phyloP scores from a whole-genome alignment of 2,113 vertebrate genomes.

The Balaeniceps rex region DNA sequence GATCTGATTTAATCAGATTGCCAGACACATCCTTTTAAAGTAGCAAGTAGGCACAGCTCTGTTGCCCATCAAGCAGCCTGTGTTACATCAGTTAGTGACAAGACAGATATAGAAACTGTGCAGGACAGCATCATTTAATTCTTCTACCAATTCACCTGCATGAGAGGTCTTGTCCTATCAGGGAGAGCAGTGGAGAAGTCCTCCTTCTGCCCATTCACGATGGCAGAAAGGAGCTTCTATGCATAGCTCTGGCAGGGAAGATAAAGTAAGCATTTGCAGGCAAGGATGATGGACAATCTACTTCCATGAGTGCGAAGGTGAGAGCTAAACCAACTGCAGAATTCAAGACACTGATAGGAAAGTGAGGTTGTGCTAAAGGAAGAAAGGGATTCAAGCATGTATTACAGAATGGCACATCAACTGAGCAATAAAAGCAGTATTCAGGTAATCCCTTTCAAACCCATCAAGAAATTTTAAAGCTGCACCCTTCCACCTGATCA shows the following conservation, averaged over 20 bases:
- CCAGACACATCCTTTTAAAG: not conserved
- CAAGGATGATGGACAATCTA: not conserved
- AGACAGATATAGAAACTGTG: fast-evolving
- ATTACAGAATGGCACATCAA: not conserved
- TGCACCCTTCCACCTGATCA: not conserved
- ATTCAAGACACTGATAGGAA: not conserved
- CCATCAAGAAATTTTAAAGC: not conserved
- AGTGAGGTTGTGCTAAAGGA: not conserved
- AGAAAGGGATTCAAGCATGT: not conserved
- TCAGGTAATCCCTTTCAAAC: not conserved
- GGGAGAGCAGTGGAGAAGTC: not conserved
- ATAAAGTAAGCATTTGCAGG: not conserved
- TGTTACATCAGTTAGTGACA: not conserved
- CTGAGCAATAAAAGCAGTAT: not conserved
- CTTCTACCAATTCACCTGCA: not conserved
- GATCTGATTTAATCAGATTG: not conserved
- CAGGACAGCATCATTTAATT: not conserved
- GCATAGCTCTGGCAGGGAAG: not conserved
- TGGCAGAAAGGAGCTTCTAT: not conserved
- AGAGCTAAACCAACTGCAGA: not conserved
- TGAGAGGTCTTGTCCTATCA: not conserved
- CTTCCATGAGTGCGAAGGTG: not conserved
- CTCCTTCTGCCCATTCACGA: not conserved
- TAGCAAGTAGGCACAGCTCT: not conserved
- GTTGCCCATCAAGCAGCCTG: not conserved